These are phyloP conservation scores for Reticulitermes lucifugus DNA, from an alignment of 2,888 invertebrate genomes.

Conservation along the genomic window DNA sequence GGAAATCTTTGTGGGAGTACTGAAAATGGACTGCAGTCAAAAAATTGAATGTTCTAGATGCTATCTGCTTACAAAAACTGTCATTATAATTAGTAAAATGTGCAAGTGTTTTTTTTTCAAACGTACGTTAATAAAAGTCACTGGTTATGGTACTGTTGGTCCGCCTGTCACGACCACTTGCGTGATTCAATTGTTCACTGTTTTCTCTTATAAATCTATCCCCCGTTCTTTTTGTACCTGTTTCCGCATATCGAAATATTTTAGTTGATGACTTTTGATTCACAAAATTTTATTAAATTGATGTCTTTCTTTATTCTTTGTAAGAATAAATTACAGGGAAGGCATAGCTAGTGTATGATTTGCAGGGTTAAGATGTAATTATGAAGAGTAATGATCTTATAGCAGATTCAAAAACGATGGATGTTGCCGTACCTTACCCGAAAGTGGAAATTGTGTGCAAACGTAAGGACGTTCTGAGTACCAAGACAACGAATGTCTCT, in stretches of 20 bases:
- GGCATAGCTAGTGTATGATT: constrained; percentile 3
- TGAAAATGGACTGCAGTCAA: too few species aligned
- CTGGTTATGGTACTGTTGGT: neutral
- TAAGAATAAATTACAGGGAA: neutral
- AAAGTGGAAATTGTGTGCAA: too few species aligned
- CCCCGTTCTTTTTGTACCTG: neutral
- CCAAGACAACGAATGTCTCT: too few species aligned
- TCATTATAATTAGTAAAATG: too few species aligned
- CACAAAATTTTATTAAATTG: neutral
- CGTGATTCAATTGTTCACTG: constrained; percentile 15
- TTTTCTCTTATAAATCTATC: neutral
- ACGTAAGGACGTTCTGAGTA: too few species aligned
- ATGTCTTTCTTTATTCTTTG: neutral
- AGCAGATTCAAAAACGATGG: neutral
- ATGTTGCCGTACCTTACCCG: neutral
- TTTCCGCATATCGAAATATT: neutral
- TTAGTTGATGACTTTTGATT: neutral
- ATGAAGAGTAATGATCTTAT: neutral
- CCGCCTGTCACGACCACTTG: neutral
- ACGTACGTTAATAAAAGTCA: neutral
- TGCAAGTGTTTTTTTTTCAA: too few species aligned
- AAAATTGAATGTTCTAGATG: too few species aligned
- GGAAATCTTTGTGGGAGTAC: too few species aligned
- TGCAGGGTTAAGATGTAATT: neutral
- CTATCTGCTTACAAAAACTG: too few species aligned